Conservation (phyloP, 2,888 invertebrate genomes). For the Protophormia terraenovae region DNA sequence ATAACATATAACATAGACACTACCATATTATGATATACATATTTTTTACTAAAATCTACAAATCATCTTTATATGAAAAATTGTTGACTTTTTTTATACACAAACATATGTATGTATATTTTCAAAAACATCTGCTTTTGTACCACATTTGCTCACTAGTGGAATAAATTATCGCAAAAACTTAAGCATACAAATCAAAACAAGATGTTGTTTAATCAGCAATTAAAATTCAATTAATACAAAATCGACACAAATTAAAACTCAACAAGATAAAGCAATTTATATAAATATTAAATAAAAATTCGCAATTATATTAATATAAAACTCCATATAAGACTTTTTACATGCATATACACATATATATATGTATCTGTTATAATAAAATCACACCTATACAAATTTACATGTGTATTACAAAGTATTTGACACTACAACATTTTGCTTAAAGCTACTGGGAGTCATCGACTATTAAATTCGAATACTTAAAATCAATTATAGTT, state of each 20-base stretch:
- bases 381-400: background rate
- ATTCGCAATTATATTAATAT: slow-evolving; percentile 5
- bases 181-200: slow-evolving; percentile 2
- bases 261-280: slow-evolving; percentile 28
- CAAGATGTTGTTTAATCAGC: slow-evolving; percentile 12
- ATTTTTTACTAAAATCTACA: too few relatives aligned
- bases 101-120: too few relatives aligned
- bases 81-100: background rate
- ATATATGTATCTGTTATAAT: background rate
- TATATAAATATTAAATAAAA: background rate
- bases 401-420: slow-evolving; percentile 32
- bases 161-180: background rate
- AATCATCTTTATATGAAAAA: background rate
- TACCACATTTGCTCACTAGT: background rate
- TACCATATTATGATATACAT: too few relatives aligned
- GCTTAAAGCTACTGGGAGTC: slow-evolving; percentile 26
- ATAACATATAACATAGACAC: too few relatives aligned
- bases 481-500: slow-evolving; percentile 44
- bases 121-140: background rate
- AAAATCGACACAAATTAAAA: slow-evolving; percentile 35
- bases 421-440: slow-evolving; percentile 13
- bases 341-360: background rate
- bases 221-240: slow-evolving; percentile 61
- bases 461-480: background rate
- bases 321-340: background rate